Evolutionary conservation across 1,140 invertebrate genomes (phyloP).

Genomic region (Centruroides sculpturatus): DNA sequence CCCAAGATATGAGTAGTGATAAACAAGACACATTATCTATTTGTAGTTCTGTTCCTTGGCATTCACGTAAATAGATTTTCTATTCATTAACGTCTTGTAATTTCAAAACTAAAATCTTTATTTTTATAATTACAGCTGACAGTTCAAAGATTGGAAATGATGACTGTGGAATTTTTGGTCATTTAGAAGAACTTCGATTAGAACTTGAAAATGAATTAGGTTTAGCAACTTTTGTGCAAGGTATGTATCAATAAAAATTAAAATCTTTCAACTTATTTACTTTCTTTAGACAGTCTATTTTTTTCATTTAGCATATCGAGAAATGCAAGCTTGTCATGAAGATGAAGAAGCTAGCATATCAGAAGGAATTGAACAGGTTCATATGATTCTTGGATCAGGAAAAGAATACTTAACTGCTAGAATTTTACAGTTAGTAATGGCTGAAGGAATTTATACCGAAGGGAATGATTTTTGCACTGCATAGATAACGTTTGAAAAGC

Average conservation of each 20-base stretch:
- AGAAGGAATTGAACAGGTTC: not conserved
- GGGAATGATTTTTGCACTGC: too few relatives aligned
- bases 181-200: conserved; percentile 4
- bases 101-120: not conserved
- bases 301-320: conserved; percentile 2
- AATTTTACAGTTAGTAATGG: conserved; percentile 7
- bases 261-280: not conserved
- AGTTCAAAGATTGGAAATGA: not conserved
- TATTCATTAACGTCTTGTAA: not conserved
- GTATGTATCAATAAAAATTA: not conserved
- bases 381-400: not conserved
- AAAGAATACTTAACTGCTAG: conserved; percentile 1
- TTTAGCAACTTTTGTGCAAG: conserved; percentile 1
- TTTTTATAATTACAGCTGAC: not conserved
- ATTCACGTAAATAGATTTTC: not conserved
- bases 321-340: conserved; percentile 5
- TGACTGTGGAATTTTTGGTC: not conserved
- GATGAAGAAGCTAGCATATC: not conserved
- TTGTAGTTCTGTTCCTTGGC: not conserved
- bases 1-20: not conserved
- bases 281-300: not conserved
- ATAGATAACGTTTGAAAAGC: too few relatives aligned
- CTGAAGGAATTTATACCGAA: conserved; percentile 9
- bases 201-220: conserved; percentile 7
- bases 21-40: conserved; percentile 2